Conservation (phyloP, 1,140 invertebrate genomes). For the Chlorops oryzae region DNA sequence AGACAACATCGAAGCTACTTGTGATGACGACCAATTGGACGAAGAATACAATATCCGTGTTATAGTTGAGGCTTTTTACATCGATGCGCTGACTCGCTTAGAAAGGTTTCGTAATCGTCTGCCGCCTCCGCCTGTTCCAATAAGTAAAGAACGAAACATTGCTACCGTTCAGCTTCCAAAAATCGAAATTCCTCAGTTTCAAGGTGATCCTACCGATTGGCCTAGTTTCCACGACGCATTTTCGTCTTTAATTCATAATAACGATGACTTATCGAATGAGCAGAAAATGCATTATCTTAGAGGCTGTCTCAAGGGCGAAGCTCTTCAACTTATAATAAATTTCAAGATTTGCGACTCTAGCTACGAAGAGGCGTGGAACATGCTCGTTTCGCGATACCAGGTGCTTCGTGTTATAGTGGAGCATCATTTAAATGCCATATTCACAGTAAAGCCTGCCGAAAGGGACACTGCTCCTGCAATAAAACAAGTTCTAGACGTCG, state of each 20-base stretch:
- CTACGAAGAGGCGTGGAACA: neutral
- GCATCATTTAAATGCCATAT: neutral
- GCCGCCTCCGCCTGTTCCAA: too few species aligned
- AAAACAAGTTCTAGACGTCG: neutral
- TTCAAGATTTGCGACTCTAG: neutral
- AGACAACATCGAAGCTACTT: too few species aligned
- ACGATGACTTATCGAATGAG: neutral
- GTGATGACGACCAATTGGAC: too few species aligned
- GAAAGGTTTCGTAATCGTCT: too few species aligned
- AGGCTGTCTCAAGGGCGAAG: slow-evolving; percentile 4
- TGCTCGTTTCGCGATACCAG: neutral
- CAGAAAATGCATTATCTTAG: slow-evolving; percentile 4
- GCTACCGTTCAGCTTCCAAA: too few species aligned
- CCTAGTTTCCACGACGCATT: slow-evolving; percentile 1
- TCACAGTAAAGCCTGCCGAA: neutral
- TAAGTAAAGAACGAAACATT: too few species aligned
- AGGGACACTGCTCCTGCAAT: neutral
- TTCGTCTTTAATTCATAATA: slow-evolving; percentile 2
- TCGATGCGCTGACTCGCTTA: too few species aligned
- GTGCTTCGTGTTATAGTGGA: slow-evolving; percentile 3
- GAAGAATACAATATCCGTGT: too few species aligned
- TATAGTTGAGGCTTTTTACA: too few species aligned
- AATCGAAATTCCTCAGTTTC: slow-evolving; percentile 2
- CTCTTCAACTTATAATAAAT: neutral
- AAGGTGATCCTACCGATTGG: neutral